These are phyloP conservation scores for Lindbergichthys nudifrons DNA, from an alignment of 2,797 vertebrate species.

Conservation along the genomic window DNA sequence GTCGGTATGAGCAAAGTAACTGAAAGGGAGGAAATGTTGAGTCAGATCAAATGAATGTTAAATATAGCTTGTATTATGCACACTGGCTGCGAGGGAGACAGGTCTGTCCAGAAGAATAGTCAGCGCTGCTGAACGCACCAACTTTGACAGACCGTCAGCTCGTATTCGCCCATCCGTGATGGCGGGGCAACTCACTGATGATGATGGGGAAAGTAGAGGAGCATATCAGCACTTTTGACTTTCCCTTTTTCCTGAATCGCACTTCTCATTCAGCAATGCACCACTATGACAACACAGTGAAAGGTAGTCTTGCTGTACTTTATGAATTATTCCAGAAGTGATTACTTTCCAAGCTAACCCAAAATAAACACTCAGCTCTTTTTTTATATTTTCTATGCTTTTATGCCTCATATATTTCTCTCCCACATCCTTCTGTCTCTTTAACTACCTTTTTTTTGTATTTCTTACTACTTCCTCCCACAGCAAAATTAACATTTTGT, in stretches of 20 bases:
- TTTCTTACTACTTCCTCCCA: background rate
- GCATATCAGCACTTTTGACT: conserved; percentile 56
- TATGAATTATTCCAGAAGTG: conserved; percentile 26
- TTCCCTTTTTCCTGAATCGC: conserved; percentile 24
- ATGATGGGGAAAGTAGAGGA: conserved; percentile 55
- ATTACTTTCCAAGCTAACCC: background rate
- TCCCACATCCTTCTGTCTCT: background rate
- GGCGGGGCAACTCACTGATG: conserved; percentile 36
- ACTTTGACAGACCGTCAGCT: conserved; percentile 66
- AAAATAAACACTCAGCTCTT: background rate
- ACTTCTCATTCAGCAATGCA: background rate
- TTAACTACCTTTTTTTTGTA: background rate
- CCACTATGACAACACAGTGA: background rate
- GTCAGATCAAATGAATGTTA: conserved; percentile 59
- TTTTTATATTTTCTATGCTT: background rate
- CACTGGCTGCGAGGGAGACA: conserved; percentile 50
- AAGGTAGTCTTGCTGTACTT: background rate
- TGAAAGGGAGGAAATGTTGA: conserved; percentile 38
- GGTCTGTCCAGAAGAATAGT: conserved; percentile 59
- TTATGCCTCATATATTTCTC: background rate
- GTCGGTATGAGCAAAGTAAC: conserved; percentile 30
- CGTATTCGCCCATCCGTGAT: conserved; percentile 44
- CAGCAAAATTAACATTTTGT: conserved; percentile 16
- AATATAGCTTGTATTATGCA: conserved; percentile 54
- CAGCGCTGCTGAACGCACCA: conserved; percentile 44